Evolutionary conservation across 1,140 invertebrate genomes (phyloP).

Genomic region (Calephelis virginiensis): DNA sequence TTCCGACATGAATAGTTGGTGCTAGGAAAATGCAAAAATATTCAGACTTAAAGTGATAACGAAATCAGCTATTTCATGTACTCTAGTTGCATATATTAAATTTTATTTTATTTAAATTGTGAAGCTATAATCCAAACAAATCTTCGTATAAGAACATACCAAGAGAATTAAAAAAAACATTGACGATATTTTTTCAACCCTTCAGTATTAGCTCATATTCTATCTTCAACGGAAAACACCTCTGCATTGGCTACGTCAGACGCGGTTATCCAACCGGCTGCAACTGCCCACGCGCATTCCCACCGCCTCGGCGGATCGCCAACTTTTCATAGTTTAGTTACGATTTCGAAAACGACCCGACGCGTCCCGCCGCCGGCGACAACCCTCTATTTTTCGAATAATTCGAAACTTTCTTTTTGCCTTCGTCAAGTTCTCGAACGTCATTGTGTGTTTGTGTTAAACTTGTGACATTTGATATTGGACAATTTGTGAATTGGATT

Average conservation of each 20-base stretch:
- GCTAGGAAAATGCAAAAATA: no score
- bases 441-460: constrained; percentile 53
- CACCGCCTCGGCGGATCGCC: constrained; percentile 63
- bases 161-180: no score
- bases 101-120: no score
- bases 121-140: no score
- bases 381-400: constrained; percentile 57
- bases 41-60: no score
- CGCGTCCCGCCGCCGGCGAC: constrained; percentile 74
- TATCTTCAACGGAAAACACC: constrained; percentile 75
- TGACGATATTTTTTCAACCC: constrained; percentile 13
- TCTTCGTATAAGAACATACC: constrained; percentile 1
- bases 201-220: constrained; percentile 61
- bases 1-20: no score
- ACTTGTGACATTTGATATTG: constrained; percentile 37
- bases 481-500: constrained; percentile 61
- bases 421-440: constrained; percentile 59
- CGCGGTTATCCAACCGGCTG: constrained; percentile 63
- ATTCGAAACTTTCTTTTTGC: constrained; percentile 60
- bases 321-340: constrained; percentile 77
- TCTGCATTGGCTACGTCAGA: constrained; percentile 67
- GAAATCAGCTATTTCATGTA: no score
- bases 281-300: constrained; percentile 68
- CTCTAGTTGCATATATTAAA: no score
- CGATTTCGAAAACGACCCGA: constrained; percentile 78